Percentiles rank a stretch among this genome's conserved stretches.
These are phyloP conservation scores for Dermochelys coriacea DNA, from an alignment of 2,797 vertebrate genomes.

Conservation along the genomic window DNA sequence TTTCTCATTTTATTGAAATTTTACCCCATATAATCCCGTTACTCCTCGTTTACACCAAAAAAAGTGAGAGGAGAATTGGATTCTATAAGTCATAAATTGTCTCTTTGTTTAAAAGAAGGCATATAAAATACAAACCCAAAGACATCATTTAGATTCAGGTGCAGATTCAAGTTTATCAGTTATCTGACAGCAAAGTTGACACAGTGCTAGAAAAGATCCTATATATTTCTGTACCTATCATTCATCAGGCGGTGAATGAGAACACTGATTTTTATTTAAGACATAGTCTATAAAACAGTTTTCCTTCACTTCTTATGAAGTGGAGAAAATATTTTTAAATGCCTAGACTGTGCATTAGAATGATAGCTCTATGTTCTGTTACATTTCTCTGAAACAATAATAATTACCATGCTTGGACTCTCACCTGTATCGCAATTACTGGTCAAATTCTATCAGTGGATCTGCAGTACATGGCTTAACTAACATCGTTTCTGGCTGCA, in stretches of 20 bases:
- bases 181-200: constrained; percentile 11
- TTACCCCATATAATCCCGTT: background rate
- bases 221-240: constrained; percentile 2
- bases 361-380: background rate
- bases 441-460: constrained; percentile 9
- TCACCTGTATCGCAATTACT: background rate
- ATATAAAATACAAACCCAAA: constrained; percentile 15
- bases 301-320: background rate
- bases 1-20: background rate
- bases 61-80: background rate
- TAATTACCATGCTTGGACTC: background rate
- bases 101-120: background rate
- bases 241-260: background rate
- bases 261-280: constrained; percentile 19
- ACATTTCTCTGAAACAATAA: background rate
- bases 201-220: background rate
- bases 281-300: background rate
- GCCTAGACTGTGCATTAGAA: background rate
- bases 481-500: background rate
- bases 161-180: background rate
- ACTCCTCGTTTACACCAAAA: background rate
- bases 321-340: constrained; percentile 1
- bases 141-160: background rate
- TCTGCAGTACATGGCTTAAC: background rate
- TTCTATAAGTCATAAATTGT: background rate